Percentiles rank a stretch among this genome's conserved stretches.
Evolutionary conservation across 2,113 vertebrate species (phyloP).

Genomic region (Platycercus adscitus): DNA sequence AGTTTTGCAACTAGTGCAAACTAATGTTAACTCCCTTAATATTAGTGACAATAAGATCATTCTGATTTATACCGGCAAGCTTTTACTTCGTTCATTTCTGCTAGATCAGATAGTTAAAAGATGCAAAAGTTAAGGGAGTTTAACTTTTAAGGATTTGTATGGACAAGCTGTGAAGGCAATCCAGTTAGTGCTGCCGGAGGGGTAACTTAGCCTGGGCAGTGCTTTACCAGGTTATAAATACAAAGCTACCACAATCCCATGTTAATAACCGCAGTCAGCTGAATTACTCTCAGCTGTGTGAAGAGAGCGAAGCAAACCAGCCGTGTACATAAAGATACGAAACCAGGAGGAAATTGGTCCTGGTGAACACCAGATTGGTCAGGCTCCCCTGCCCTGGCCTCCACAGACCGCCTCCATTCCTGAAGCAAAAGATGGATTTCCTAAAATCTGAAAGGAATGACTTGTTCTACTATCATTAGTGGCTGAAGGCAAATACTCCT

Average conservation of each 20-base stretch:
- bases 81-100: background rate
- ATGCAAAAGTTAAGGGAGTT: background rate
- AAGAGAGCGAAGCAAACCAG: background rate
- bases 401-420: background rate
- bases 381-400: background rate
- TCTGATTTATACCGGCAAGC: background rate
- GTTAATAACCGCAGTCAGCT: background rate
- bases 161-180: background rate
- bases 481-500: background rate
- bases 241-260: background rate
- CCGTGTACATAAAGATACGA: fast-evolving
- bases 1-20: background rate
- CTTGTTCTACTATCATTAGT: background rate
- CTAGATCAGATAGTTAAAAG: fast-evolving
- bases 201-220: background rate
- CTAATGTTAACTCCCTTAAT: background rate
- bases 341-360: background rate
- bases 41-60: background rate
- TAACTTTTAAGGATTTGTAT: background rate
- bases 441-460: background rate
- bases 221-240: background rate
- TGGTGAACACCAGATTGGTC: background rate
- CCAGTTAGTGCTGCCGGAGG: background rate
- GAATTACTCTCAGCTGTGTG: fast-evolving
- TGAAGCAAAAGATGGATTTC: background rate